phyloP scores from a whole-genome alignment of 1,140 invertebrate genomes.

The Formica selysi region DNA sequence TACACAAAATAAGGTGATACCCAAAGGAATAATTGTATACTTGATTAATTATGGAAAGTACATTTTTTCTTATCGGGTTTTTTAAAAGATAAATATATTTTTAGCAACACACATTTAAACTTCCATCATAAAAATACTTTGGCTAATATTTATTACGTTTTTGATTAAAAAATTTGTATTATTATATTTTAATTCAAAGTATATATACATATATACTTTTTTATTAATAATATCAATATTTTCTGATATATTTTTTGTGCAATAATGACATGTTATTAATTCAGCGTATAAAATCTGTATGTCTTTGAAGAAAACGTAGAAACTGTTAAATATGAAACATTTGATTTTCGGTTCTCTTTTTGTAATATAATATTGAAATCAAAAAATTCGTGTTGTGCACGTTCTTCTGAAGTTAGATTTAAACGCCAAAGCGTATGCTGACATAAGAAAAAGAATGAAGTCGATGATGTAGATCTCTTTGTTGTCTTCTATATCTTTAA shows the following conservation, averaged over 20 bases:
- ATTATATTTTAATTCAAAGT: background rate
- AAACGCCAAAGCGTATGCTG: conserved; percentile 1
- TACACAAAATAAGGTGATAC: background rate
- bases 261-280: background rate
- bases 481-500: conserved; percentile 34
- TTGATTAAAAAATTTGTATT: background rate
- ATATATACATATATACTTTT: too few species aligned
- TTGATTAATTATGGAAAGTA: background rate
- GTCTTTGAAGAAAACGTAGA: background rate
- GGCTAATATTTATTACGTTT: background rate
- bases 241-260: background rate
- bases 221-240: too few species aligned
- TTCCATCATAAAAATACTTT: background rate
- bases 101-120: background rate
- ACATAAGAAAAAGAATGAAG: background rate
- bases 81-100: conserved; percentile 11
- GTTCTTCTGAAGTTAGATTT: conserved; percentile 46
- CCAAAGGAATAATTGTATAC: background rate
- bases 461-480: conserved; percentile 56
- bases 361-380: background rate
- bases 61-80: background rate
- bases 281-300: background rate
- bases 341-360: background rate
- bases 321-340: background rate
- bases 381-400: background rate